A percentile compares a stretch with the other conserved stretches of the same genome.
Conservation (phyloP, 2,888 invertebrate genomes). For the Ganaspis brasiliensis region DNA sequence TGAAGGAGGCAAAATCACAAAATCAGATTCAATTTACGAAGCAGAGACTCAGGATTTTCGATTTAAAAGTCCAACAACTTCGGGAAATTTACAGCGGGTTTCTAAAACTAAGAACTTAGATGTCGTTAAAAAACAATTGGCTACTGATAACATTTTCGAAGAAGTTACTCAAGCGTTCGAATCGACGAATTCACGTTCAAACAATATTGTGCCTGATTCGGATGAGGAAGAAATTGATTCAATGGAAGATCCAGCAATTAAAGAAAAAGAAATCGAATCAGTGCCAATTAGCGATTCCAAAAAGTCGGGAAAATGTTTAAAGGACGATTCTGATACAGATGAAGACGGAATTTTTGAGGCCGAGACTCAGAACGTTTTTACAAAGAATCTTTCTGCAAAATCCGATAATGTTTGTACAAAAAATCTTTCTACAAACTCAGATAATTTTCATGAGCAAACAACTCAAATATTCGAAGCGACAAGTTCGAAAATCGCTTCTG, state of each 20-base stretch:
- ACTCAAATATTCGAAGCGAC: constrained; percentile 13
- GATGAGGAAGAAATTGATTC: neutral
- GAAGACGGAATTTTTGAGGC: constrained; percentile 51
- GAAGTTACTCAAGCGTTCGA: neutral
- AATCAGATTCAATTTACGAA: neutral
- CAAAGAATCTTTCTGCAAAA: neutral
- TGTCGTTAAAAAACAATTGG: no score
- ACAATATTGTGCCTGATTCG: neutral
- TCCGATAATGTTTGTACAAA: constrained; percentile 52
- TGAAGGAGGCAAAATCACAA: neutral
- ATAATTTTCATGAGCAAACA: constrained; percentile 35
- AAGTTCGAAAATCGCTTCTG: neutral
- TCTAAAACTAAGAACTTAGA: no score
- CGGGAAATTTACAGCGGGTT: no score
- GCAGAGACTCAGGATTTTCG: neutral
- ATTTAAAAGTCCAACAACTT: neutral
- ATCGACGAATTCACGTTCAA: neutral
- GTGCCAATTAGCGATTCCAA: neutral
- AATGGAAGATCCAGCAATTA: neutral
- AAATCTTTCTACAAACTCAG: constrained; percentile 3
- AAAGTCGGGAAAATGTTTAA: neutral
- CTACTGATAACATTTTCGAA: neutral
- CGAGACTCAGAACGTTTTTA: neutral
- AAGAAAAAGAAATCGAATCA: neutral
- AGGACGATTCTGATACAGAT: constrained; percentile 52